Percentiles rank a stretch among this genome's conserved stretches.
Evolutionary conservation across 2,888 invertebrate genomes (phyloP).

Genomic region (Gari tellinella): DNA sequence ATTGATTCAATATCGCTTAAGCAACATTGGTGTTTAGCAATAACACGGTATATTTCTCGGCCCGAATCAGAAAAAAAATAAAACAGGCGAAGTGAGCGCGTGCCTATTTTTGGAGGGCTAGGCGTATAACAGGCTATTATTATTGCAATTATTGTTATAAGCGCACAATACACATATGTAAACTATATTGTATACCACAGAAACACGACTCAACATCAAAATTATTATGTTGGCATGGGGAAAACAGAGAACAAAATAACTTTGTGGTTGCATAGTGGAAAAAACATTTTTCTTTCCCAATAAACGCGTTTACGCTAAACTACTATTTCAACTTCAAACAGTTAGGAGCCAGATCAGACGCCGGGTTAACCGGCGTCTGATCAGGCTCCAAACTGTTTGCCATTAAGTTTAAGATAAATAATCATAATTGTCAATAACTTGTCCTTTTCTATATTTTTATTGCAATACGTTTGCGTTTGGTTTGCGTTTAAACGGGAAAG

Average conservation of each 20-base stretch:
- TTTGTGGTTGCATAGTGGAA: too few relatives aligned
- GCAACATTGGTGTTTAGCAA: conserved; percentile 46
- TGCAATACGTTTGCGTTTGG: too few relatives aligned
- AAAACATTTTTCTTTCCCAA: too few relatives aligned
- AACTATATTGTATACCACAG: conserved; percentile 42
- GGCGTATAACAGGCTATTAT: conserved; percentile 47
- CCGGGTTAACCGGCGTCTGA: too few relatives aligned
- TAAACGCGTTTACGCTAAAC: too few relatives aligned
- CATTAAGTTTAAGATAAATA: too few relatives aligned
- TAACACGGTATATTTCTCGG: conserved; percentile 38
- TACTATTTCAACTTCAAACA: too few relatives aligned
- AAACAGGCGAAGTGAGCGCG: background rate
- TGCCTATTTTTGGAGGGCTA: conserved; percentile 31
- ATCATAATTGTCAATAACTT: too few relatives aligned
- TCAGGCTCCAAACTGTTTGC: too few relatives aligned
- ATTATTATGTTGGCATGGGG: conserved; percentile 38
- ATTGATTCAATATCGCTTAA: conserved; percentile 57
- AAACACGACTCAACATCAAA: conserved; percentile 53
- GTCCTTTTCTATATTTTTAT: too few relatives aligned
- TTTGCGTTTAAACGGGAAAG: too few relatives aligned
- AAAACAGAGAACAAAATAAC: background rate
- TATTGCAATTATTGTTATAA: conserved; percentile 56
- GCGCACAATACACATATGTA: conserved; percentile 49
- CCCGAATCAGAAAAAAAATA: conserved; percentile 2
- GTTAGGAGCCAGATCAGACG: too few relatives aligned